A percentile compares a stretch with the other conserved stretches of the same genome.
Conservation (phyloP, 2,113 vertebrate genomes). For the Sceloporus tristichus region DNA sequence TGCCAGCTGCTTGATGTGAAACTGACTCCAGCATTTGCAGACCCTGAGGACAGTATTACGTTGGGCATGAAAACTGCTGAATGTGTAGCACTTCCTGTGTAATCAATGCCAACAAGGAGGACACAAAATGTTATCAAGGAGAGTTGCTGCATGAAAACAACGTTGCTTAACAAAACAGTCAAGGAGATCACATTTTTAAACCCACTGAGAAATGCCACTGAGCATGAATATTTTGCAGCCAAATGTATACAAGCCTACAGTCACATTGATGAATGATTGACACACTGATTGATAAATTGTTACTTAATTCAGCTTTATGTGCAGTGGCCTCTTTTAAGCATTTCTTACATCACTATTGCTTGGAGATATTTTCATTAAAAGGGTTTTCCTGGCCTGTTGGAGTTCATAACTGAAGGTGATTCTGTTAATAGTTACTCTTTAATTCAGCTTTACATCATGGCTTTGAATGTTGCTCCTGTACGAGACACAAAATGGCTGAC, state of each 20-base stretch:
- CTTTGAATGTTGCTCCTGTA: slow-evolving; percentile 91
- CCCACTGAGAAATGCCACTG: slow-evolving; percentile 72
- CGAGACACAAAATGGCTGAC: slow-evolving; percentile 98
- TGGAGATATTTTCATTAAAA: slow-evolving; percentile 52
- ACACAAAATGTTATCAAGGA: slow-evolving; percentile 71
- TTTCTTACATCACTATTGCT: slow-evolving; percentile 37
- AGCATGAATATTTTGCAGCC: slow-evolving; percentile 79
- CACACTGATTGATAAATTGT: slow-evolving; percentile 74
- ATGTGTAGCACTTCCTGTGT: slow-evolving; percentile 62
- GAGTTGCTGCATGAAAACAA: slow-evolving; percentile 75
- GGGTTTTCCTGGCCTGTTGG: slow-evolving; percentile 60
- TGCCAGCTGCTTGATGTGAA: slow-evolving; percentile 73
- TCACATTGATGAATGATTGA: slow-evolving; percentile 83
- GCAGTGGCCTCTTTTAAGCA: slow-evolving; percentile 63
- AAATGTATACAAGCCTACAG: slow-evolving; percentile 78
- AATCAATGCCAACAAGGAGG: slow-evolving; percentile 68
- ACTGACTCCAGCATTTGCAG: slow-evolving; percentile 67
- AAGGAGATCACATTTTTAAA: slow-evolving; percentile 48
- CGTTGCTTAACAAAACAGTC: slow-evolving; percentile 73
- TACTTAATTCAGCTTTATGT: slow-evolving; percentile 71
- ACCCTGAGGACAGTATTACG: slow-evolving; percentile 53
- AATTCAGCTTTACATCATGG: slow-evolving; percentile 82
- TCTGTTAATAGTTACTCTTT: slow-evolving; percentile 54
- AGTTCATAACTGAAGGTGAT: slow-evolving; percentile 45
- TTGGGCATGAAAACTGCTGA: slow-evolving; percentile 70